Evolutionary conservation across 1,140 invertebrate genomes (phyloP), one percentile per base, ranked within the genome.

Genomic region (Lordiphosa collinella): DNA sequence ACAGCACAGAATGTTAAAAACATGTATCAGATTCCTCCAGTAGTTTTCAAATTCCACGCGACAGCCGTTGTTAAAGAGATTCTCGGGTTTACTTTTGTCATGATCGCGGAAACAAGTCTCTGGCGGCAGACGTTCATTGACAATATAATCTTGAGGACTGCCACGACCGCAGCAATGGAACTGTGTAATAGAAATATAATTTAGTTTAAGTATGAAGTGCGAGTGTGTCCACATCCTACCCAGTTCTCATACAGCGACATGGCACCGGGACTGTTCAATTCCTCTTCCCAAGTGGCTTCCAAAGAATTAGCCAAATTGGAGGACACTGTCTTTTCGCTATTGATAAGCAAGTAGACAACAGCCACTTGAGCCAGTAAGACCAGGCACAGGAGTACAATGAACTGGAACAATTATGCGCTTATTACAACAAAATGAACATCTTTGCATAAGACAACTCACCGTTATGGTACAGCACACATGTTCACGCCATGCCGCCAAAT

Each of bases 151-250:
- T 6, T 59, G 31, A 0, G 86, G 73, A 16, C 68, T 64, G 2
- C 84, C 53, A 8, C 91, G 62, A 40, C 92, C 92, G 41, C 92
- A 92, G 49, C 92, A 92, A n/a, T 90, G 6, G 9, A 90, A 74
- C 91, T 92, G 43, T 7, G 13, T 1, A 31, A 31, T 2, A 11
- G 12, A 35, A 32, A 12, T 31, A 14, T 3, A 31, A 46, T 8
- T 22, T 22, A 22, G 18, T 5, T 18, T 22, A 0, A 7, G 1
- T 9, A 3, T 2, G 3, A 10, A n/a, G 1, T 1, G 11, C n/a
- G 7, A 1, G n/a, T n/a, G 0, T n/a, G 4, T 0, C 16, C 10
- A 1, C 37, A 35, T 35, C 61, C 50, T 43, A 88, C 86, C 86
- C 86, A 88, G 25, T 75, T 86, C 48, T 88, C 73, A 50, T 88